These are phyloP conservation scores for Columba livia DNA, from an alignment of 2,113 vertebrate genomes.

Conservation along the genomic window DNA sequence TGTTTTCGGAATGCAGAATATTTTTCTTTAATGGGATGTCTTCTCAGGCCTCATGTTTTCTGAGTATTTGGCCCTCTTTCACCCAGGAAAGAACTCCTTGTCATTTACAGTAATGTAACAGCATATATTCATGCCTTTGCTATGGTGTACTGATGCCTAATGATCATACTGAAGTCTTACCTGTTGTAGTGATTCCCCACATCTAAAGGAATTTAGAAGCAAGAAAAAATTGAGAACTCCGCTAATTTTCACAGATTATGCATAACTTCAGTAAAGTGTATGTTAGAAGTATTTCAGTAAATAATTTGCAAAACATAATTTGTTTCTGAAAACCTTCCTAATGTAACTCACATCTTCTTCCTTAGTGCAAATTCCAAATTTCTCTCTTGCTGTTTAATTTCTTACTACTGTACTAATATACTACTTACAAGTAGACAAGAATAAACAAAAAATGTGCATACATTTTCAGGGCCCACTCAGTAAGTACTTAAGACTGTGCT, in stretches of 20 bases:
- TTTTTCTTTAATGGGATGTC: neutral
- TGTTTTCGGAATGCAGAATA: slow-evolving; percentile 11
- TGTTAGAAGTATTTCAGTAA: neutral
- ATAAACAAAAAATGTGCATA: neutral
- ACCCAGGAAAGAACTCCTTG: neutral
- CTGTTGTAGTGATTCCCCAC: neutral
- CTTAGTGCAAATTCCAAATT: neutral
- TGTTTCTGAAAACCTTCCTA: neutral
- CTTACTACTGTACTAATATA: neutral
- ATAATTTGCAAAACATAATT: neutral
- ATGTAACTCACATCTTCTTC: neutral
- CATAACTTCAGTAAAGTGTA: neutral
- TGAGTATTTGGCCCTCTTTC: neutral
- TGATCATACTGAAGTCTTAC: neutral
- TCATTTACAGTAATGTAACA: neutral
- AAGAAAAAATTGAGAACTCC: neutral
- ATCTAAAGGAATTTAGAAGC: neutral
- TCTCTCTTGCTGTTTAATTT: neutral
- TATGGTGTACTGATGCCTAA: neutral
- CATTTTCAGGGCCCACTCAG: neutral
- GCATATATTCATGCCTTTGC: neutral
- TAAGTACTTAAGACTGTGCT: neutral
- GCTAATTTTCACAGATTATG: neutral
- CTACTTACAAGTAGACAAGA: neutral
- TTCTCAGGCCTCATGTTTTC: neutral